phyloP scores from a whole-genome alignment of 2,113 vertebrate genomes.

The Nothocercus julius region DNA sequence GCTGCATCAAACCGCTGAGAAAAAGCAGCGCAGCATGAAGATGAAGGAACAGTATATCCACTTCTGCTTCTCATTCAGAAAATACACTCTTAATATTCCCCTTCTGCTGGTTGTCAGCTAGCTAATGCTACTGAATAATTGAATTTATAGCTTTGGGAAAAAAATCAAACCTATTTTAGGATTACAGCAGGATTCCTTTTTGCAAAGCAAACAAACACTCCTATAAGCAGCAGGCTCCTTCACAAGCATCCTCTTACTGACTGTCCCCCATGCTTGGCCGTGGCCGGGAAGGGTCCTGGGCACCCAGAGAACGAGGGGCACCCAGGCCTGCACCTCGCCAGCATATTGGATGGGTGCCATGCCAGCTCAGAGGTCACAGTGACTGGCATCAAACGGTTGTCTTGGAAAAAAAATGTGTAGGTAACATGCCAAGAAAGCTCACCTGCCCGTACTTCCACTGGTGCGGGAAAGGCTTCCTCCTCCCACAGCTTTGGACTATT shows the following conservation, averaged over 20 bases:
- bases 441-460: background rate
- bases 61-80: constrained; percentile 22
- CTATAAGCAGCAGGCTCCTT: background rate
- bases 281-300: accelerated
- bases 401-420: background rate
- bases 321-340: background rate
- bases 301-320: accelerated
- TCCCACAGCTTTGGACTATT: accelerated
- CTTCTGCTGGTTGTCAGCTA: background rate
- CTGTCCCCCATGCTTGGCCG: background rate
- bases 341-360: background rate
- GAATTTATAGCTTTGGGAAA: background rate
- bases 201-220: background rate
- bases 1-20: background rate
- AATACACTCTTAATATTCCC: background rate
- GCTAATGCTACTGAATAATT: background rate
- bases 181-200: background rate
- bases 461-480: background rate
- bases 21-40: background rate
- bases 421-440: background rate
- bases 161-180: background rate
- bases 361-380: background rate
- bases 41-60: background rate
- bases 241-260: background rate
- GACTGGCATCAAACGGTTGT: background rate